A percentile compares a stretch with the other conserved stretches of the same genome.
Evolutionary conservation across 2,888 invertebrate genomes (phyloP).

Genomic region (Drosophila borealis): DNA sequence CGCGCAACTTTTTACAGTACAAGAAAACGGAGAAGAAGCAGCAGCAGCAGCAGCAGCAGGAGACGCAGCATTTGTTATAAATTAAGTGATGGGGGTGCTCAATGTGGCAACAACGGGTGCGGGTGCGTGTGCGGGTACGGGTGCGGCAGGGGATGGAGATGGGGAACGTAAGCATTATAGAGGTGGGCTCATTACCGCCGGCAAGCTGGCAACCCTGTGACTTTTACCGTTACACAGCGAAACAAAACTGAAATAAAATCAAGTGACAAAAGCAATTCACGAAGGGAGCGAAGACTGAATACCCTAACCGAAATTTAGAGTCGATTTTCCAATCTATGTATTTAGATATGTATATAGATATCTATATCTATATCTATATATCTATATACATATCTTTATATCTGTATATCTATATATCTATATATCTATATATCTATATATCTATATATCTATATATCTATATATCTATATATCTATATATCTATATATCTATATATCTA

Average conservation of each 20-base stretch:
- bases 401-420: background rate
- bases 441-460: conserved; percentile 5
- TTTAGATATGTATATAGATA: background rate
- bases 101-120: conserved; percentile 31
- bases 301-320: conserved; percentile 5
- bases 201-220: conserved; percentile 50
- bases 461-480: conserved; percentile 1
- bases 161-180: conserved; percentile 13
- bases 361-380: background rate
- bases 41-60: conserved; percentile 12
- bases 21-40: conserved; percentile 1
- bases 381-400: background rate
- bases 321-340: background rate
- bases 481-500: conserved; percentile 9
- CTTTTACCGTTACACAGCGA: conserved; percentile 44
- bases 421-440: conserved; percentile 7
- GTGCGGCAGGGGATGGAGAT: background rate
- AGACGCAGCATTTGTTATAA: conserved; percentile 72
- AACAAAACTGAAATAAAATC: conserved; percentile 48
- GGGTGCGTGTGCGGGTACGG: conserved; percentile 2
- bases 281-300: background rate
- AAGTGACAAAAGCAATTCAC: conserved; percentile 11
- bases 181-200: conserved; percentile 57
- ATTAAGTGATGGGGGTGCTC: conserved; percentile 78
- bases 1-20: conserved; percentile 54